These are phyloP conservation scores for Caenorhabditis sp. DNA, from an alignment of 2,888 invertebrate genomes.

Conservation along the genomic window DNA sequence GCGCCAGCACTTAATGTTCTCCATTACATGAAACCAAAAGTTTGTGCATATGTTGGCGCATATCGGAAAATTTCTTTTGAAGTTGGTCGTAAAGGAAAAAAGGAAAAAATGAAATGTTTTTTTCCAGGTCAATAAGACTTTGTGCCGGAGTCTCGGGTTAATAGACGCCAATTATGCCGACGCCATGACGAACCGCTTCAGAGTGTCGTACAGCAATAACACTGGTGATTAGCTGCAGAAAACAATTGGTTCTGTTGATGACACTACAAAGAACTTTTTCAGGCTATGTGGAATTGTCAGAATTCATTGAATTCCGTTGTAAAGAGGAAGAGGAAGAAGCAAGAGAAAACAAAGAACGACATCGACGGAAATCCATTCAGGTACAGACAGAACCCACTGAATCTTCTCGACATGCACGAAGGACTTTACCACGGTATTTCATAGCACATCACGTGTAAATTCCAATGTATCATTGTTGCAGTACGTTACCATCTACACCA, in stretches of 20 bases:
- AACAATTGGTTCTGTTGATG: neutral
- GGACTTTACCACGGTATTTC: slow-evolving; percentile 60
- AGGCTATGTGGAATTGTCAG: slow-evolving; percentile 65
- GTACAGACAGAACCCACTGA: slow-evolving; percentile 65
- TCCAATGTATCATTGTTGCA: slow-evolving; percentile 8
- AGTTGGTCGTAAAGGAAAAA: slow-evolving; percentile 18
- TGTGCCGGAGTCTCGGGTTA: slow-evolving; percentile 61
- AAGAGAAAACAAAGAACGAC: slow-evolving; percentile 20
- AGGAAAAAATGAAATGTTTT: neutral
- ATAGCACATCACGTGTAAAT: neutral
- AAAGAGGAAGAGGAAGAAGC: slow-evolving; percentile 61
- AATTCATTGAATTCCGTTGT: slow-evolving; percentile 64
- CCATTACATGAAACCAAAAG: slow-evolving; percentile 72
- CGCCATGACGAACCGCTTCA: slow-evolving; percentile 59
- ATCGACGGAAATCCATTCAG: slow-evolving; percentile 42
- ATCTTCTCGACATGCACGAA: slow-evolving; percentile 21
- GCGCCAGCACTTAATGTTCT: slow-evolving; percentile 73
- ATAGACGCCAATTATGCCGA: slow-evolving; percentile 60
- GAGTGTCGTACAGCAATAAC: slow-evolving; percentile 67
- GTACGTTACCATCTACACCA: slow-evolving; percentile 46
- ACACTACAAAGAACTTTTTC: neutral
- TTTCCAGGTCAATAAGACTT: slow-evolving; percentile 59
- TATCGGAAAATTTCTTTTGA: slow-evolving; percentile 69
- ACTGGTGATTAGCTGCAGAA: slow-evolving; percentile 44
- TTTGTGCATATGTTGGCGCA: slow-evolving; percentile 73